A percentile compares a stretch with the other conserved stretches of the same genome.
These are phyloP conservation scores for Coremacera marginata DNA, from an alignment of 2,888 invertebrate genomes.

Conservation along the genomic window DNA sequence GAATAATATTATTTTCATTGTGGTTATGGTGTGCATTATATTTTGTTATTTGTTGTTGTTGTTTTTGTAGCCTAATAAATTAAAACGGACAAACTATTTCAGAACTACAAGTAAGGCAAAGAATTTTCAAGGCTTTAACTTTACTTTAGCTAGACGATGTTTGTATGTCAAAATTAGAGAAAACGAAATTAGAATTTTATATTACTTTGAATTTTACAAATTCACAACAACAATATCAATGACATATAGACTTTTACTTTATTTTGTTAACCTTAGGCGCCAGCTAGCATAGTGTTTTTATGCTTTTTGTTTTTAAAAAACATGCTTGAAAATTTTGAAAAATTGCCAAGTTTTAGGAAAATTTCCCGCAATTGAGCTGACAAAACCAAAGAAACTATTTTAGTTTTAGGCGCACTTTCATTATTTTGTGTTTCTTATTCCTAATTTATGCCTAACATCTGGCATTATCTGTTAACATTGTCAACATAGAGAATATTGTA, in stretches of 20 bases:
- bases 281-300: neutral
- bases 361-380: neutral
- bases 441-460: conserved; percentile 1
- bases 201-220: neutral
- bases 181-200: neutral
- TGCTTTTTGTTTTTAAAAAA: neutral
- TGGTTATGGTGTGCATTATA: neutral
- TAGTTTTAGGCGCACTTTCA: neutral
- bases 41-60: neutral
- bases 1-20: neutral
- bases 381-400: neutral
- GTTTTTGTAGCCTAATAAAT: neutral
- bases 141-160: too few species aligned
- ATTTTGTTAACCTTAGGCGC: neutral
- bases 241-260: neutral
- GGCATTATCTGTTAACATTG: neutral
- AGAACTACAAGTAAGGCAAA: neutral
- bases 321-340: conserved; percentile 11
- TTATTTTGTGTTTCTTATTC: neutral
- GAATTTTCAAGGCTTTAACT: neutral
- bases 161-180: too few species aligned
- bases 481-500: neutral
- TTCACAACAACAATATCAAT: neutral
- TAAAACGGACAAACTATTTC: neutral
- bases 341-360: neutral